phyloP scores from a whole-genome alignment of 2,797 vertebrate species.

The Notamacropus eugenii region DNA sequence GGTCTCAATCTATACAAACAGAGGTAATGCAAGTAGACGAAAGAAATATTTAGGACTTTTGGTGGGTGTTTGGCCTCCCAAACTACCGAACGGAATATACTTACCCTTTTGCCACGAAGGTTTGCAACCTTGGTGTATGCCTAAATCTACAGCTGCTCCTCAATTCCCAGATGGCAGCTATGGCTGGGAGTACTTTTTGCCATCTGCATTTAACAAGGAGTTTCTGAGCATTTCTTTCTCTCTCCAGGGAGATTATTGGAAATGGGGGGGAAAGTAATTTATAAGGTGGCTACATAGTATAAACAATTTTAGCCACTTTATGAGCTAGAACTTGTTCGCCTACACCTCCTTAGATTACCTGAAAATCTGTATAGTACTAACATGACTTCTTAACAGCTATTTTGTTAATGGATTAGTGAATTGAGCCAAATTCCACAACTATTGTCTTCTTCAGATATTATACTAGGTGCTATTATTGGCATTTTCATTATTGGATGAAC shows the following conservation, averaged over 20 bases:
- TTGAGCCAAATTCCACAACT: constrained; percentile 73
- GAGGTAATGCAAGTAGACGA: constrained; percentile 59
- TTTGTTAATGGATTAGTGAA: constrained; percentile 61
- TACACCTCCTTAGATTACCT: constrained; percentile 60
- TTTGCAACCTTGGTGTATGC: constrained; percentile 80
- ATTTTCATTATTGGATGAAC: constrained; percentile 55
- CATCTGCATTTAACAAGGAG: constrained; percentile 81
- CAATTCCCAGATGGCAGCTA: constrained; percentile 81
- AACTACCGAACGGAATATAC: constrained; percentile 59
- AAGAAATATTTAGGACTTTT: constrained; percentile 40
- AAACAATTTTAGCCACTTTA: constrained; percentile 65
- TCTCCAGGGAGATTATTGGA: constrained; percentile 74
- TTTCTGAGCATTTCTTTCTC: constrained; percentile 81
- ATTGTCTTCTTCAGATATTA: constrained; percentile 58
- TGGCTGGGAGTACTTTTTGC: constrained; percentile 82
- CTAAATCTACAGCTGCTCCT: constrained; percentile 81
- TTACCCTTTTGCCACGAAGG: constrained; percentile 76
- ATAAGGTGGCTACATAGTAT: constrained; percentile 72
- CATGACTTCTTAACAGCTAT: constrained; percentile 59
- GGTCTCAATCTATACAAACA: constrained; percentile 49
- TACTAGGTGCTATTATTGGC: constrained; percentile 56
- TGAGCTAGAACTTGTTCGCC: constrained; percentile 59
- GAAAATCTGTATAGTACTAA: constrained; percentile 56
- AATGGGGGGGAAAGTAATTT: constrained; percentile 78
- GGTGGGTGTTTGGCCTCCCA: constrained; percentile 44